A percentile compares a stretch with the other conserved stretches of the same genome.
phyloP scores from a whole-genome alignment of 2,113 vertebrate species.

The Dicentrarchus labrax region DNA sequence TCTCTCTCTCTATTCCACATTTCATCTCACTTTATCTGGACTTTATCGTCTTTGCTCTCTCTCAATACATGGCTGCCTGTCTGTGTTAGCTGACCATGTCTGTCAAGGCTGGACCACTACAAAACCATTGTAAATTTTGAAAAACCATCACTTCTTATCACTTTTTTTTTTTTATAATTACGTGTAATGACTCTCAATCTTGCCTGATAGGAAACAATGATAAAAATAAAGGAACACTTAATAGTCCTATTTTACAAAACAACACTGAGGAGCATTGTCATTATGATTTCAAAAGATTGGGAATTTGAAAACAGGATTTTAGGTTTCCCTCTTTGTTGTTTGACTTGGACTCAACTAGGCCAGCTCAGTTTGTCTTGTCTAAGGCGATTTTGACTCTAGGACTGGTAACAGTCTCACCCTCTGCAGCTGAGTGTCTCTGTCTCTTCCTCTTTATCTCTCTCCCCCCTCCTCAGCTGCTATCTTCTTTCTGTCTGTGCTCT shows the following conservation, averaged over 20 bases:
- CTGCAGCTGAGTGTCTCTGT: too few species aligned
- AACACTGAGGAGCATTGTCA: conserved; percentile 25
- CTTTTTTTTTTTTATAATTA: conserved; percentile 1
- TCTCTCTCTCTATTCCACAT: conserved; percentile 48
- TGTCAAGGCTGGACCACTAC: conserved; percentile 10
- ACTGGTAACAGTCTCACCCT: conserved; percentile 50
- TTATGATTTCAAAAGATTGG: conserved; percentile 35
- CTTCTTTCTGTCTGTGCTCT: conserved; percentile 37
- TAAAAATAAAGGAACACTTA: conserved; percentile 9
- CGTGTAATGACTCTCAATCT: conserved; percentile 5
- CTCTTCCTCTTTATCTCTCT: conserved; percentile 29
- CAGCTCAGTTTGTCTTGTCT: conserved; percentile 63
- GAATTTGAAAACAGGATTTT: conserved; percentile 46
- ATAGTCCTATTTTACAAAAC: conserved; percentile 13
- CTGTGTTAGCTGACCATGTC: conserved; percentile 6
- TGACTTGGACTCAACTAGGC: conserved; percentile 64
- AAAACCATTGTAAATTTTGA: not conserved
- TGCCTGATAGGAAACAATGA: not conserved
- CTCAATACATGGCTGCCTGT: conserved; percentile 16
- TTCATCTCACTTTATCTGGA: conserved; percentile 47
- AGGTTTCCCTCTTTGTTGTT: conserved; percentile 46
- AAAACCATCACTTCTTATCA: not conserved
- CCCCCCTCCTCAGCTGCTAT: conserved; percentile 17
- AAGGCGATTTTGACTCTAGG: conserved; percentile 57
- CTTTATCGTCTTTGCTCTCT: conserved; percentile 25